phyloP scores from a whole-genome alignment of 2,888 invertebrate species.

The Eupithecia insigniata region DNA sequence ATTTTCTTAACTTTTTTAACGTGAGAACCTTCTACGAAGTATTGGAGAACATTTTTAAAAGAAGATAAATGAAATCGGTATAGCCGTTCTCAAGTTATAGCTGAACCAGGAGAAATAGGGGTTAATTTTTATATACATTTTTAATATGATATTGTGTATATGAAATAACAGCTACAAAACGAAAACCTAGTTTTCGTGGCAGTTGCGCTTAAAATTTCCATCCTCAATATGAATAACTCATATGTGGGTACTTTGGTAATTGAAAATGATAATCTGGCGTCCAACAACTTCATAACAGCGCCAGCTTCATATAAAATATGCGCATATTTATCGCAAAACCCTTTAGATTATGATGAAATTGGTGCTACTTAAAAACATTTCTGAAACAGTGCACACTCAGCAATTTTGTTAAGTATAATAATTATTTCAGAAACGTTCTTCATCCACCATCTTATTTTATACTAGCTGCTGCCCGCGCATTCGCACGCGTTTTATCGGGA shows the following conservation, averaged over 20 bases:
- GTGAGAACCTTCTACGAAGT: too few species aligned
- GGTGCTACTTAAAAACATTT: conserved; percentile 15
- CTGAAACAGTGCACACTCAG: background rate
- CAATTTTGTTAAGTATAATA: background rate
- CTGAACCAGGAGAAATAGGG: too few species aligned
- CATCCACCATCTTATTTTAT: background rate
- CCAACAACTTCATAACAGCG: conserved; percentile 20
- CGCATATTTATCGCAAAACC: conserved; percentile 23
- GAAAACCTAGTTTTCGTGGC: background rate
- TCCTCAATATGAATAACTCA: conserved; percentile 21
- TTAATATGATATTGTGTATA: too few species aligned
- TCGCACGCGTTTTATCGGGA: too few species aligned
- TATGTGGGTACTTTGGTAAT: conserved; percentile 12
- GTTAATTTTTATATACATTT: too few species aligned
- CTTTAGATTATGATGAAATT: conserved; percentile 18
- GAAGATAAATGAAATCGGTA: too few species aligned
- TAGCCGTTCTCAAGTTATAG: too few species aligned
- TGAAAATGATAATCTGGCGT: conserved; percentile 20
- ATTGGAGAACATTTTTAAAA: too few species aligned
- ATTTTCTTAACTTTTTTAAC: too few species aligned
- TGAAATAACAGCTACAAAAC: too few species aligned
- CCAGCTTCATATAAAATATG: conserved; percentile 20
- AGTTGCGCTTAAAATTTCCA: conserved; percentile 13
- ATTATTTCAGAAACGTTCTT: background rate
- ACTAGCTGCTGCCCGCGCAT: too few species aligned